Evolutionary conservation across 2,888 invertebrate species (phyloP).

Genomic region (Phyllotreta striolata): DNA sequence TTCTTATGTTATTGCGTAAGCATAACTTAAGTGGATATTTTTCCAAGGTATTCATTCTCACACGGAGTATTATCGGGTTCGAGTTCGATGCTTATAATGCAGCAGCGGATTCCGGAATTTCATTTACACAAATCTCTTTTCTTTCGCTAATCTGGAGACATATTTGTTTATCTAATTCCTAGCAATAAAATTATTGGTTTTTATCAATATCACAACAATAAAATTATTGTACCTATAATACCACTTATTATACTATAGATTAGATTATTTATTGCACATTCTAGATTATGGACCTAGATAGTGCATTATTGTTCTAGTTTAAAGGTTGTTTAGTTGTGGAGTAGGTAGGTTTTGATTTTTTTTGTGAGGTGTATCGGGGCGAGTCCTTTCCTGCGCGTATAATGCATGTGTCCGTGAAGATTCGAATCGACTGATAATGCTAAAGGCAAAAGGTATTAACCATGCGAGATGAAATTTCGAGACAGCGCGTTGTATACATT

Average conservation of each 20-base stretch:
- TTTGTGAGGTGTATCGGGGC: not conserved
- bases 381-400: conserved; percentile 14
- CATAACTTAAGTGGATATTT: conserved; percentile 22
- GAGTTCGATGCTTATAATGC: not conserved
- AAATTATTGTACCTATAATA: too few relatives aligned
- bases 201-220: too few relatives aligned
- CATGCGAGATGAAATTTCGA: conserved; percentile 36
- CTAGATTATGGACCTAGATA: too few relatives aligned
- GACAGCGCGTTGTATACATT: conserved; percentile 38
- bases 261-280: too few relatives aligned
- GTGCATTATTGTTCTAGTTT: too few relatives aligned
- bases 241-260: too few relatives aligned
- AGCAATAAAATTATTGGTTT: too few relatives aligned
- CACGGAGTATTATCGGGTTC: conserved; percentile 1
- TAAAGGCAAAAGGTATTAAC: conserved; percentile 32
- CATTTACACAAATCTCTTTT: not conserved
- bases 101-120: not conserved
- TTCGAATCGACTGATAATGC: conserved; percentile 33
- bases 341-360: too few relatives aligned
- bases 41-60: conserved; percentile 20
- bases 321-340: too few relatives aligned
- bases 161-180: too few relatives aligned
- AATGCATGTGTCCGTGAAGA: conserved; percentile 31
- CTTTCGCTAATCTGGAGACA: too few relatives aligned
- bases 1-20: conserved; percentile 23